Conservation (phyloP, 2,888 invertebrate species). For the Chrysolina haemoptera region DNA sequence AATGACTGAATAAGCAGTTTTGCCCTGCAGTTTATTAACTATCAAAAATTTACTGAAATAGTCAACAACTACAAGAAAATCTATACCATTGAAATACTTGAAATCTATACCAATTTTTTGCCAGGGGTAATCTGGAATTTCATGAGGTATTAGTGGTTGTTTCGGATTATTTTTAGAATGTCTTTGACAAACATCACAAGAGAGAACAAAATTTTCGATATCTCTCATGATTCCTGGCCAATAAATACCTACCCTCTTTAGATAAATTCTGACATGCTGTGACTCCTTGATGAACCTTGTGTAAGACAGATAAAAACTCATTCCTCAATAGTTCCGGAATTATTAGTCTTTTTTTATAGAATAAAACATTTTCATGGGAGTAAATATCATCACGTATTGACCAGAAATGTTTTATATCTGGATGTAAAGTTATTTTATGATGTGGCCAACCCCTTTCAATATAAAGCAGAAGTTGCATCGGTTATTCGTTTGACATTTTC, state of each 20-base stretch:
- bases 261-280: conserved; percentile 3
- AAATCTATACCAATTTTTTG: too few relatives aligned
- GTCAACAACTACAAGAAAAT: neutral
- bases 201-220: conserved; percentile 8
- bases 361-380: conserved; percentile 6
- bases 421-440: conserved; percentile 3
- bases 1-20: neutral
- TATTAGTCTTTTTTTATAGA: conserved; percentile 15
- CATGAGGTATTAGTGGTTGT: neutral
- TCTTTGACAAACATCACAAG: conserved; percentile 2
- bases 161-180: neutral
- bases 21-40: neutral
- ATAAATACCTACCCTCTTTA: conserved; percentile 5
- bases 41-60: neutral
- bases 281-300: conserved; percentile 15
- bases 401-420: neutral
- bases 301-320: conserved; percentile 6
- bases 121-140: too few relatives aligned
- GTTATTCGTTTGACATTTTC: conserved; percentile 7
- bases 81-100: neutral
- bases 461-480: conserved; percentile 1
- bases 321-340: neutral
- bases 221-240: conserved; percentile 12
- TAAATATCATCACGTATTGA: conserved; percentile 8
- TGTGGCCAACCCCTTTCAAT: conserved; percentile 14